phyloP scores from a whole-genome alignment of 2,113 vertebrate species.

The Kryptolebias marmoratus region DNA sequence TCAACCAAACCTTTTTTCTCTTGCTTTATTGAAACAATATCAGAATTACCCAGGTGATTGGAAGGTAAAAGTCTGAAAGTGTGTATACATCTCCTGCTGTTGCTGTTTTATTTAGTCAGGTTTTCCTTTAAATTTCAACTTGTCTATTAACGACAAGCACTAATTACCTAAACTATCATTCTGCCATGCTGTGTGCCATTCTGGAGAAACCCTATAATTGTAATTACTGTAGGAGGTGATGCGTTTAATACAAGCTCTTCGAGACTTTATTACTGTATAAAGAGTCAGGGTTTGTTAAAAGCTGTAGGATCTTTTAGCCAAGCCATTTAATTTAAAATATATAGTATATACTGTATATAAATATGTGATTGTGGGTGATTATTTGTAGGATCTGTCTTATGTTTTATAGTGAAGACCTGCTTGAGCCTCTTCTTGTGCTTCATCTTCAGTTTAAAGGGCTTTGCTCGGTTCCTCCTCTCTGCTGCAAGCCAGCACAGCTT shows the following conservation, averaged over 20 bases:
- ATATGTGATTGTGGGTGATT: slow-evolving; percentile 6
- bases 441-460: slow-evolving; percentile 37
- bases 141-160: slow-evolving; percentile 12
- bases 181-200: slow-evolving; percentile 22
- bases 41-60: background rate
- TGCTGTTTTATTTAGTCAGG: background rate
- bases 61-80: background rate
- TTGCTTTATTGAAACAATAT: background rate
- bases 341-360: background rate
- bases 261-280: slow-evolving; percentile 28
- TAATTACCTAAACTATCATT: slow-evolving; percentile 46
- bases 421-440: slow-evolving; percentile 18
- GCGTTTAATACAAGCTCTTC: slow-evolving; percentile 31
- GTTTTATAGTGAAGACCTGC: background rate
- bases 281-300: slow-evolving; percentile 9
- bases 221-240: slow-evolving; percentile 46
- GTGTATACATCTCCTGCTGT: background rate
- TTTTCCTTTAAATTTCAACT: slow-evolving; percentile 3
- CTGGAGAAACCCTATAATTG: slow-evolving; percentile 19
- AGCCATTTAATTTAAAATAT: slow-evolving; percentile 1
- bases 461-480: slow-evolving; percentile 50
- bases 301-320: background rate
- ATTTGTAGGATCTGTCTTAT: background rate
- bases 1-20: background rate
- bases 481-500: slow-evolving; percentile 54